Conservation (phyloP, 2,113 vertebrate species). For the Emydura subglobosa region DNA sequence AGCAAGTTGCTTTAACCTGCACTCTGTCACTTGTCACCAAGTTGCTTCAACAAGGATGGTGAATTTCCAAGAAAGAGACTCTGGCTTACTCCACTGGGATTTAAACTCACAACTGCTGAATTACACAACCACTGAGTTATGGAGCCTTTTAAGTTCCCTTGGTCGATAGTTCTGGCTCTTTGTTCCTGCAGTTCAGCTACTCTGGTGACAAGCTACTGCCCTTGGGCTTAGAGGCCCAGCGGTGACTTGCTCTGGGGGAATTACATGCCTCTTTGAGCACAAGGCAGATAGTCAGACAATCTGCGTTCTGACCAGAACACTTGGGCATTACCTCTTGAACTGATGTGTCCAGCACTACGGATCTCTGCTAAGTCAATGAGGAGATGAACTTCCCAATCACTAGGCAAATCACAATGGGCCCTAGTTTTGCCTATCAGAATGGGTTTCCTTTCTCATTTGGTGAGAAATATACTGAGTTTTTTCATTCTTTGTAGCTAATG, state of each 20-base stretch:
- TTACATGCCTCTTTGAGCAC: neutral
- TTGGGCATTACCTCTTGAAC: no score
- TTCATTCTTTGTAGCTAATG: neutral
- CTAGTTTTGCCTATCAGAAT: neutral
- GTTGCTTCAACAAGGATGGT: neutral
- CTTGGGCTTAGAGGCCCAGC: accelerated
- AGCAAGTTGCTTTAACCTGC: neutral
- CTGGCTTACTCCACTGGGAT: neutral
- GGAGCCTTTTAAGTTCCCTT: accelerated
- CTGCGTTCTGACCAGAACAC: neutral
- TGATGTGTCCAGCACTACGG: no score
- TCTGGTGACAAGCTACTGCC: neutral
- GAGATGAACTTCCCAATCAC: no score
- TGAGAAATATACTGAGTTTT: neutral
- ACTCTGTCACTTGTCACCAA: neutral
- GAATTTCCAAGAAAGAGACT: neutral
- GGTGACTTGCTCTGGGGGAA: neutral
- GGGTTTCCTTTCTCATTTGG: neutral
- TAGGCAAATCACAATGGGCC: neutral
- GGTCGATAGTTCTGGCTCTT: neutral
- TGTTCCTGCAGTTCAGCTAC: neutral
- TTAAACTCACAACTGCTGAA: neutral
- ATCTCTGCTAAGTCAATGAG: neutral
- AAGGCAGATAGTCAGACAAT: neutral
- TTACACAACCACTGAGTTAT: neutral